Conservation (phyloP, 2,797 vertebrate genomes). For the Chloroceryle inda region DNA sequence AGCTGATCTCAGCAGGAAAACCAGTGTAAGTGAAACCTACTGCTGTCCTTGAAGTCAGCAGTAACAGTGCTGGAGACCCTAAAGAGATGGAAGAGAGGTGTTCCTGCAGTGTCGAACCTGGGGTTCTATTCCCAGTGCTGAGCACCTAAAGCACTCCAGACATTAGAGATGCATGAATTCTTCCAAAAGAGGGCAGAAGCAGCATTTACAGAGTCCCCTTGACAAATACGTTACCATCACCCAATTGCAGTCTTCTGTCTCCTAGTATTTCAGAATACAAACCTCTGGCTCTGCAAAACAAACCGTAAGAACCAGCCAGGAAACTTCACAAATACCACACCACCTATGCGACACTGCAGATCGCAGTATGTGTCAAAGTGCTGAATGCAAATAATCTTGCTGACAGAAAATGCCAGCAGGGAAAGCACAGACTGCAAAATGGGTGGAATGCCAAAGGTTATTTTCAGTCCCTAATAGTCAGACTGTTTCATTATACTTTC, state of each 20-base stretch:
- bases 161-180: slow-evolving; percentile 49
- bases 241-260: not conserved
- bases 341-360: not conserved
- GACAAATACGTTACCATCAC: slow-evolving; percentile 1
- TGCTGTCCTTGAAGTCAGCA: not conserved
- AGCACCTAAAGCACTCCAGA: not conserved
- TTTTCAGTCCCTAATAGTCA: not conserved
- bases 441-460: not conserved
- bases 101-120: not conserved
- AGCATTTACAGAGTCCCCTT: slow-evolving; percentile 68
- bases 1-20: not conserved
- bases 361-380: not conserved
- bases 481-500: not conserved
- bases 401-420: not conserved
- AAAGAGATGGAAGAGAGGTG: not conserved
- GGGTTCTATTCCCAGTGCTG: not conserved
- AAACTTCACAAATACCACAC: not conserved
- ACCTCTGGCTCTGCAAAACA: slow-evolving; percentile 13
- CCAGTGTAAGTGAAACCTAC: not conserved
- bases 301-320: not conserved
- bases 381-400: not conserved
- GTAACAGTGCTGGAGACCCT: not conserved
- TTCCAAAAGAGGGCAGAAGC: slow-evolving; percentile 79
- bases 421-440: not conserved
- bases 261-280: not conserved